Evolutionary conservation across 2,797 vertebrate genomes (phyloP).

Genomic region (Dendrocincla fuliginosa): DNA sequence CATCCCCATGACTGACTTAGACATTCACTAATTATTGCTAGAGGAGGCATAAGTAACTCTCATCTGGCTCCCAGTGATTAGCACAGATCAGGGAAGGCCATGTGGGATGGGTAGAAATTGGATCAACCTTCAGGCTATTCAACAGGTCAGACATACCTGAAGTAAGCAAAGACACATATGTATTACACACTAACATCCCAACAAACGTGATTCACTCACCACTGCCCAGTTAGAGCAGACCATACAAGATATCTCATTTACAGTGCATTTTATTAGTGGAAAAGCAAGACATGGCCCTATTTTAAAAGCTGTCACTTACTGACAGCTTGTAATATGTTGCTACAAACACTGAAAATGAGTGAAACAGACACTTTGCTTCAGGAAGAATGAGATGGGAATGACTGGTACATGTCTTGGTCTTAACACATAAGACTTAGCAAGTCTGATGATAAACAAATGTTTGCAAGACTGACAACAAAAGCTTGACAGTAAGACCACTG

Average conservation of each 20-base stretch:
- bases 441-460: background rate
- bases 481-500: background rate
- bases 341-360: background rate
- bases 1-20: background rate
- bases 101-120: accelerated
- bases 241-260: background rate
- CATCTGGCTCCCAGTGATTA: background rate
- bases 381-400: background rate
- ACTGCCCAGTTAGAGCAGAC: background rate
- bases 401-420: background rate
- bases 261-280: background rate
- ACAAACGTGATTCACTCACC: background rate
- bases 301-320: background rate
- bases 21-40: background rate
- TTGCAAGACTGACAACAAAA: background rate
- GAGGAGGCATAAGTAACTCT: background rate
- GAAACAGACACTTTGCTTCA: background rate
- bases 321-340: background rate
- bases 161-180: background rate
- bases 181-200: background rate
- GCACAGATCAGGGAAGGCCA: background rate
- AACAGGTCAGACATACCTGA: background rate
- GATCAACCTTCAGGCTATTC: background rate
- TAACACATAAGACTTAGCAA: background rate
- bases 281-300: background rate